Evolutionary conservation across 2,113 vertebrate genomes (phyloP).

Genomic region (Rhynchomys soricoides): DNA sequence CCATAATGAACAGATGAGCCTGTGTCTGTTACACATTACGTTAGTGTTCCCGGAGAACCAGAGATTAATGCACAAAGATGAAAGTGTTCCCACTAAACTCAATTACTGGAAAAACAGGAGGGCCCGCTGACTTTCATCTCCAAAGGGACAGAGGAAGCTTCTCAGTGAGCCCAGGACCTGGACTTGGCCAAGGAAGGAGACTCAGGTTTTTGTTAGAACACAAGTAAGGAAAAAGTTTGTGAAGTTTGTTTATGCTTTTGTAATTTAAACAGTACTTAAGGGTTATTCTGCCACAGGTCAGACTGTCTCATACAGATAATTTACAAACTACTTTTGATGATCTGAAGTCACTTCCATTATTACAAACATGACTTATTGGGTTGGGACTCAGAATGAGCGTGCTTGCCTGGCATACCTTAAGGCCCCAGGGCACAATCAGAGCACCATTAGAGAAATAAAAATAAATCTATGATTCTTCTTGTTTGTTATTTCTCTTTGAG

Average conservation of each 20-base stretch:
- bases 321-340: constrained; percentile 8
- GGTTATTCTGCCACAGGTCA: background rate
- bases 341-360: background rate
- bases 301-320: background rate
- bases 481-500: background rate
- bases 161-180: constrained; percentile 60
- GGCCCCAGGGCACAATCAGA: background rate
- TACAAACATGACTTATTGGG: background rate
- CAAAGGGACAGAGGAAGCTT: constrained; percentile 16
- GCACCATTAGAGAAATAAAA: background rate
- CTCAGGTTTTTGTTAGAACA: constrained; percentile 38
- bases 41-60: constrained; percentile 52
- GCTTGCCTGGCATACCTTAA: background rate
- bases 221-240: constrained; percentile 36
- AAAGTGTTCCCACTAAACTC: constrained; percentile 68
- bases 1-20: constrained; percentile 52
- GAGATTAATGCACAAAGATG: constrained; percentile 72
- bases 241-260: constrained; percentile 13
- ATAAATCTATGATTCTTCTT: background rate
- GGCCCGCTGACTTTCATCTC: constrained; percentile 58
- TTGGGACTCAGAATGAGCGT: background rate
- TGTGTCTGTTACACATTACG: constrained; percentile 59
- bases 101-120: constrained; percentile 49
- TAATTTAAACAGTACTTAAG: constrained; percentile 23
- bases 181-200: constrained; percentile 51